These are phyloP conservation scores for Carassius auratus DNA, from an alignment of 2,113 vertebrate species.

Conservation along the genomic window DNA sequence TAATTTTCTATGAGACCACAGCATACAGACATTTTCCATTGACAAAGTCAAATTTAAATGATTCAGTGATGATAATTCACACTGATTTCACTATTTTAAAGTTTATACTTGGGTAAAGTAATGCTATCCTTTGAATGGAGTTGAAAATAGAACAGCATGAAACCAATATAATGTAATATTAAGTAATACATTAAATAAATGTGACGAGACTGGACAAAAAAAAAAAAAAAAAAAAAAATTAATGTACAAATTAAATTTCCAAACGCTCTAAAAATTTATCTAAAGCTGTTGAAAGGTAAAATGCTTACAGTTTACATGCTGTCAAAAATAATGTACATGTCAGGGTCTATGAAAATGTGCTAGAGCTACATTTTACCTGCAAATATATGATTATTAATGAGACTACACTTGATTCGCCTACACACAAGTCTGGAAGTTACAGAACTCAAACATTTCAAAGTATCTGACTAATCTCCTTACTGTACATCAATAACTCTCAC, in stretches of 20 bases:
- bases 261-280: not conserved
- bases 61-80: not conserved
- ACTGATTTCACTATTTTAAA: not conserved
- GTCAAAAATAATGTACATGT: not conserved
- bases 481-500: not conserved
- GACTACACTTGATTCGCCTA: not conserved
- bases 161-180: not conserved
- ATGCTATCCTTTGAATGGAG: not conserved
- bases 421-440: not conserved
- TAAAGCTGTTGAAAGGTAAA: not conserved
- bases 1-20: too few relatives aligned
- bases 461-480: slow-evolving; percentile 10
- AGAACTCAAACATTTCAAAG: slow-evolving; percentile 8
- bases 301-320: not conserved
- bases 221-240: not conserved
- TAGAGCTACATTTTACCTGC: not conserved
- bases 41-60: not conserved
- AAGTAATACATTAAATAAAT: not conserved
- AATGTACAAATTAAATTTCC: not conserved
- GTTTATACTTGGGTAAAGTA: not conserved
- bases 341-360: not conserved
- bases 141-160: not conserved
- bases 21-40: not conserved
- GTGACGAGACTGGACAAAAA: not conserved
- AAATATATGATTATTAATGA: slow-evolving; percentile 12